A percentile compares a stretch with the other conserved stretches of the same genome.
Evolutionary conservation across 1,140 invertebrate genomes (phyloP).

Genomic region (Anastrepha obliqua): DNA sequence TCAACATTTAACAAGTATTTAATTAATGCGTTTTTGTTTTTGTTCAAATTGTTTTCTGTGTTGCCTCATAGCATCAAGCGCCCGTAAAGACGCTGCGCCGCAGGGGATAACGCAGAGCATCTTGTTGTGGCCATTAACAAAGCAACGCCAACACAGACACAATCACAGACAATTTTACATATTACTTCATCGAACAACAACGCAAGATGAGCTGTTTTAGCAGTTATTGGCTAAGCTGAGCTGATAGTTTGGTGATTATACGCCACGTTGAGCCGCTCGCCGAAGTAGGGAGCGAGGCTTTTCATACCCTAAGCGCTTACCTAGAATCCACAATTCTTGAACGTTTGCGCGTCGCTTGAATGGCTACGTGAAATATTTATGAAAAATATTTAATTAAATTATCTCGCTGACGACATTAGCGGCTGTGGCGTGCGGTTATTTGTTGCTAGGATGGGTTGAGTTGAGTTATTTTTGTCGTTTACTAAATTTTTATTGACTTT

Average conservation of each 20-base stretch:
- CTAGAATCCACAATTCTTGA: too few species aligned
- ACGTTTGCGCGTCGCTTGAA: too few species aligned
- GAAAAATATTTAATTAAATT: constrained; percentile 3
- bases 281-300: too few species aligned
- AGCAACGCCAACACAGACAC: background rate
- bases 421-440: background rate
- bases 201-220: background rate
- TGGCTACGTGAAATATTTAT: background rate
- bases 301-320: too few species aligned
- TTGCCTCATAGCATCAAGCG: background rate
- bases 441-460: background rate
- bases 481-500: background rate
- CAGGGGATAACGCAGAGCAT: background rate
- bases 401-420: background rate
- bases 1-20: constrained; percentile 53
- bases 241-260: background rate
- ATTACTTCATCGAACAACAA: background rate
- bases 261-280: background rate
- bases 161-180: background rate
- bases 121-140: constrained; percentile 18
- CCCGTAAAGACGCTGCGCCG: background rate
- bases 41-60: background rate
- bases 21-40: constrained; percentile 49
- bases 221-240: background rate
- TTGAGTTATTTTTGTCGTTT: background rate